phyloP scores from a whole-genome alignment of 2,888 invertebrate genomes.

The Cataglyphis livida region DNA sequence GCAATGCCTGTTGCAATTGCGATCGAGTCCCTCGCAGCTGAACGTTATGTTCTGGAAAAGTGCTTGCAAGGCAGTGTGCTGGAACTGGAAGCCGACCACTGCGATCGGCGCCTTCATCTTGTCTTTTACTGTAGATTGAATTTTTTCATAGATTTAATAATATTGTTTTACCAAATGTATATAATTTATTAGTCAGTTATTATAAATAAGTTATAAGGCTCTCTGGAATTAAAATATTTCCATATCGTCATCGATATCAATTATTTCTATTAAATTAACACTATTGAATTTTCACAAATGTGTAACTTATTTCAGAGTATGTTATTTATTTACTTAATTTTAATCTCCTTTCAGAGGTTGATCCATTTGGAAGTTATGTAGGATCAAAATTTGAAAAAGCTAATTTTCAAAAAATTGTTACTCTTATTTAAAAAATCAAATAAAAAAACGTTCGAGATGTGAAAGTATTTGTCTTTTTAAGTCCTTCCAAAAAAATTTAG shows the following conservation, averaged over 20 bases:
- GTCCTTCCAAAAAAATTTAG: too few relatives aligned
- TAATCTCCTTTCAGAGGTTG: too few relatives aligned
- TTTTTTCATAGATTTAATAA: slow-evolving; percentile 11
- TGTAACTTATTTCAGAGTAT: not conserved
- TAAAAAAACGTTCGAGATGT: too few relatives aligned
- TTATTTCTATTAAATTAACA: not conserved
- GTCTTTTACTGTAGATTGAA: slow-evolving; percentile 73
- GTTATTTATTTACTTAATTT: not conserved
- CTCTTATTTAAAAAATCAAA: too few relatives aligned
- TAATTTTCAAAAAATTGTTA: too few relatives aligned
- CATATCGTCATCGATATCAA: not conserved
- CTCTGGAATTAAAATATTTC: not conserved
- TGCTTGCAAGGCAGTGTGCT: slow-evolving; percentile 91
- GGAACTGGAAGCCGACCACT: slow-evolving; percentile 91
- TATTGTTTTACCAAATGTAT: not conserved
- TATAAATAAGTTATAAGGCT: not conserved
- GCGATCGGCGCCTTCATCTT: slow-evolving; percentile 86
- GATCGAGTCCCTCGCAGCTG: slow-evolving; percentile 81
- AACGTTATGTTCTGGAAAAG: slow-evolving; percentile 93
- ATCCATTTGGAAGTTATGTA: too few relatives aligned
- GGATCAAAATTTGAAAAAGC: too few relatives aligned
- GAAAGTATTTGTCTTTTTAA: too few relatives aligned
- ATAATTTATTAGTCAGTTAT: not conserved
- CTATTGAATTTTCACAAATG: not conserved
- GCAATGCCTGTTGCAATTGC: slow-evolving; percentile 86